Evolutionary conservation across 1,140 invertebrate species (phyloP), one percentile per base, ranked within the genome.

Genomic region (Mycetomoellerius zeteki): DNA sequence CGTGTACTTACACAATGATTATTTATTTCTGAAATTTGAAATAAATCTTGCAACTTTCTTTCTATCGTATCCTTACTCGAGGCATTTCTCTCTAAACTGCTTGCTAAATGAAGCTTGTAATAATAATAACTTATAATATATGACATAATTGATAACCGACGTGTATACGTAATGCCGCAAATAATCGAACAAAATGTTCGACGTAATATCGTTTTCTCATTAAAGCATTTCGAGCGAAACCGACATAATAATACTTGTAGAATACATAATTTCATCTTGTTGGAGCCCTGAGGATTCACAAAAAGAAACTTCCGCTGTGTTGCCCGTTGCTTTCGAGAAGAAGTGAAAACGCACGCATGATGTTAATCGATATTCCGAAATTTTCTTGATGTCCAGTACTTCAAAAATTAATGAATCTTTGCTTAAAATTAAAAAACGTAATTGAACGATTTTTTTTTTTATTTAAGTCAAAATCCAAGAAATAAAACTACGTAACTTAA

Each of bases 101-200:
- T 8, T 58, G 24, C 30, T 82, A 73, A 82, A 73, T 73, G 33
- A 58, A 60, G 37, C 37, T 43, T 58, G 37, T 27, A 71, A 58
- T 58, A 58, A 47, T 47, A 58, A 47, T 73, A 82, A 73, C 37
- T 73, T 30, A 58, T n/a, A 30, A 27, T 43, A 24, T 37, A 30
- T 21, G 54, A 58, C 33, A 19, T 58, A 73, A 82, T 72, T 82
- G 78, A 82, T 72, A 72, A 56, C 52, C 19, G 58, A 50, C 64
- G 27, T 19, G 78, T 47, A 24, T 21, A 33, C 37, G 33, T 65
- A 71, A 47, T 33, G 52, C 10, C 30, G 43, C 52, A 58, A 81
- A 72, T 81, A 81, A 72, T 71, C 47, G 65, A n/a, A 33, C 33
- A 86, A 86, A 86, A 86, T 62, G 16, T 47, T 52, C 37, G 27